Base-by-base conservation (phyloP, 1,140 invertebrate genomes). In the Drosophila pruinosa region DNA sequence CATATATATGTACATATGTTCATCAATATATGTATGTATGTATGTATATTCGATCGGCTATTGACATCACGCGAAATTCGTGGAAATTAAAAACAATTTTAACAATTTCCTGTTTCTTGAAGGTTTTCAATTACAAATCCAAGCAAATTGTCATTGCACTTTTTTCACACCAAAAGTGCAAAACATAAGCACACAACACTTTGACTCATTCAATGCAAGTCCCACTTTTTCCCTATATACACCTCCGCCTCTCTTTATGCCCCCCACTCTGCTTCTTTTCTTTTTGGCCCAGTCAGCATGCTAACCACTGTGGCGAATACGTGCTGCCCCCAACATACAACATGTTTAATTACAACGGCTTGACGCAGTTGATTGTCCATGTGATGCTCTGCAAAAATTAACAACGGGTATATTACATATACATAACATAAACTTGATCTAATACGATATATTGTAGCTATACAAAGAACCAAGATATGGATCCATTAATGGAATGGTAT, bases 101-200 rank as follows among this genome's bases (percentile, higher is more conserved):
- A 74, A 85, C 69, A 86, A 85, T 85, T 85, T 85, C 80, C 80
- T 86, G 80, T 85, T 86, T n/a, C n/a, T 65, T 74, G 17, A 7
- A n/a, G 81, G 65, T 70, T 80, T 85, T 71, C 76, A 64, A 58
- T 85, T 86, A 70, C 80, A 65, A 59, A 8, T 15, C 56, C 19
- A 34, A 48, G 24, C 28, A 72, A 75, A 82, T 68, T 63, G 43
- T 74, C 12, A 34, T 53, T 64, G 52, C 41, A 78, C 53, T 85
- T 83, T 76, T 12, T 86, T 85, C 80, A 85, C 80, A 85, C 80
- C 81, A 81, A 31, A 67, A 54, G 31, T 6, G 45, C n/a, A 31
- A 19, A 58, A 67, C 8, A 50, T 26, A 15, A 19, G 12, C 6
- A 22, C 36, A 56, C 6, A 48, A 48, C 8, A 48, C 14, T 39